A percentile compares a stretch with the other conserved stretches of the same genome.
These are phyloP conservation scores for Chloebia gouldiae DNA, from an alignment of 2,113 vertebrate species.

Conservation along the genomic window DNA sequence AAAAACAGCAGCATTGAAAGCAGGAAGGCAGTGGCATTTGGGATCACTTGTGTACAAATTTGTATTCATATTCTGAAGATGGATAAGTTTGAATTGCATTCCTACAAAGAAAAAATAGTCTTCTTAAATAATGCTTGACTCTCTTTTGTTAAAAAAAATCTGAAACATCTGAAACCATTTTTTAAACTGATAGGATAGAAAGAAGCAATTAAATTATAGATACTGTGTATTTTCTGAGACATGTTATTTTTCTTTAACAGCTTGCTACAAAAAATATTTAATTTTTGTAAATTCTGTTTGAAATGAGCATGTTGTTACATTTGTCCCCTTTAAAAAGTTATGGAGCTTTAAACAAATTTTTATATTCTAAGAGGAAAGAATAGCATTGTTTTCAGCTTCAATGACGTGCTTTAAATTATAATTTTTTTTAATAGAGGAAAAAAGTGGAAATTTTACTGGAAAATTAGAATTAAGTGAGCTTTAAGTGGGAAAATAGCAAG, in stretches of 20 bases:
- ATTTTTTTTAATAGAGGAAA: background rate
- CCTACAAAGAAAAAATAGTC: background rate
- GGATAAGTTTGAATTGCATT: background rate
- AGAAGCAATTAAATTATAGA: background rate
- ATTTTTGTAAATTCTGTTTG: background rate
- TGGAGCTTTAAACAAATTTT: background rate
- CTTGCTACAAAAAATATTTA: background rate
- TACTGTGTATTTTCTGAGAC: background rate
- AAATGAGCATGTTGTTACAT: background rate
- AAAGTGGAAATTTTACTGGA: background rate
- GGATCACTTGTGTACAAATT: conserved; percentile 6
- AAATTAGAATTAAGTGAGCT: background rate
- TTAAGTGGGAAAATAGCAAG: background rate
- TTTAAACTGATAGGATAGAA: background rate
- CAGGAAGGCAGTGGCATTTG: background rate
- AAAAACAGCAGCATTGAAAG: background rate
- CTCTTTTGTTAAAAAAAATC: background rate
- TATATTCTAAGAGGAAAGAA: background rate
- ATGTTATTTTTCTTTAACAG: background rate
- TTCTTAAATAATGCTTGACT: background rate
- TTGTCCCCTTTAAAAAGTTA: background rate
- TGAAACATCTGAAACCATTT: background rate
- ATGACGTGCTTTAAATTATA: background rate
- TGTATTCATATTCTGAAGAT: background rate
- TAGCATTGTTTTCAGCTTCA: background rate